phyloP scores from a whole-genome alignment of 2,888 invertebrate genomes.

The Brenthis hecate region DNA sequence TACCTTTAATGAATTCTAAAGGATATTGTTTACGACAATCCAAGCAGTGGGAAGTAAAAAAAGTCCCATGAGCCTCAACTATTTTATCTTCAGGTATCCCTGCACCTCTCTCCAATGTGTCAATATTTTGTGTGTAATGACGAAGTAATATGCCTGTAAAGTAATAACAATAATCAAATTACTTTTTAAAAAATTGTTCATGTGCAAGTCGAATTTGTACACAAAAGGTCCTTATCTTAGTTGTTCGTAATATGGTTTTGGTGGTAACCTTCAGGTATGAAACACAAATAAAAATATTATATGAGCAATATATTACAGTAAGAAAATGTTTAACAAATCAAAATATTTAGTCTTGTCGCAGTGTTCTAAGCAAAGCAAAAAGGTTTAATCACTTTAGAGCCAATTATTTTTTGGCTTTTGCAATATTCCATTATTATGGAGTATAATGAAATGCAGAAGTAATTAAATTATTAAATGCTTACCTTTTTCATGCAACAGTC shows the following conservation, averaged over 20 bases:
- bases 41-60: conserved; percentile 93
- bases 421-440: too few species aligned
- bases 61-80: conserved; percentile 97
- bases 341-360: background rate
- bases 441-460: too few species aligned
- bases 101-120: conserved; percentile 93
- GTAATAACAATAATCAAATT: background rate
- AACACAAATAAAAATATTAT: background rate
- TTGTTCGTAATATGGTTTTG: too few species aligned
- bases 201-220: too few species aligned
- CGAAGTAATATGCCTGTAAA: conserved; percentile 83
- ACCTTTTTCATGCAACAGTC: conserved; percentile 91
- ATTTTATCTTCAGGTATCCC: conserved; percentile 92
- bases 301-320: too few species aligned
- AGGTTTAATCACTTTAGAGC: background rate
- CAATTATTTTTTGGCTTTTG: too few species aligned
- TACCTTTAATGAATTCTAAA: conserved; percentile 93
- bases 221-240: too few species aligned
- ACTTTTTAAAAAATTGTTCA: background rate
- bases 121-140: conserved; percentile 96
- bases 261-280: too few species aligned
- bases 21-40: conserved; percentile 87
- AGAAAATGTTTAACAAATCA: background rate
- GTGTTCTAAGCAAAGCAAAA: too few species aligned
- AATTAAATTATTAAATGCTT: conserved; percentile 20